Evolutionary conservation across 2,797 vertebrate genomes (phyloP), one percentile per base, ranked within the genome.

Genomic region (Rhinophrynus dorsalis): DNA sequence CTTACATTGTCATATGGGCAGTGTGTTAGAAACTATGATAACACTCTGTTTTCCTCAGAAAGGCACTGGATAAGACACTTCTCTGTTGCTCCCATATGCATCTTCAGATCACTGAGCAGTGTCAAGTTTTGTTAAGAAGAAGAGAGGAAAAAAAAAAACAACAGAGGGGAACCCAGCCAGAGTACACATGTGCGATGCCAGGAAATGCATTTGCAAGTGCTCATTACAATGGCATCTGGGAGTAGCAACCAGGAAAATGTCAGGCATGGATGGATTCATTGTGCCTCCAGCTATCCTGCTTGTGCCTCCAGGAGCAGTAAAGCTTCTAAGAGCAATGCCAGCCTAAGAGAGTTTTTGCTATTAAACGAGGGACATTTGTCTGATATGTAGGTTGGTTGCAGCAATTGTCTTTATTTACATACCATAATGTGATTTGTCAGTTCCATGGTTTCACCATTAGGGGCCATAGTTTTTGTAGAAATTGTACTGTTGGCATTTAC

Each of bases 191-290:
- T 12, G 35, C 12, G 58, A 61, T 65, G 68, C 68, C 68, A 72
- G 54, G 18, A 65, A 72, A 56, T 72, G 59, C 59, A 72, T 72
- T 65, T 72, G 52, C 56, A 45, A 54, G 27, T n/a, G 44, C 55
- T 58, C 44, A 68, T 59, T 68, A 67, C 32, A 26, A 18, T 62
- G 67, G 47, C 67, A 70, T 62, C 62, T 45, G 67, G 58, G 38
- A 62, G 33, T 48, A 37, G 33, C 27, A 52, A 45, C 52, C 42
- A 64, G 33, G 32, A 48, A 65, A 65, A 24, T 72, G 68, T 63
- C 60, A 72, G 52, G 54, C 52, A 42, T 65, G 68, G 52, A 65
- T 65, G 61, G 57, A 57, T 72, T 72, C 44, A 71, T 57, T 64
- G 60, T 71, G 68, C 59, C 68, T 71, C 27, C 5, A 64, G 59